A percentile compares a stretch with the other conserved stretches of the same genome.
phyloP scores from a whole-genome alignment of 2,888 invertebrate genomes.

The Gisinianus flammeolus region DNA sequence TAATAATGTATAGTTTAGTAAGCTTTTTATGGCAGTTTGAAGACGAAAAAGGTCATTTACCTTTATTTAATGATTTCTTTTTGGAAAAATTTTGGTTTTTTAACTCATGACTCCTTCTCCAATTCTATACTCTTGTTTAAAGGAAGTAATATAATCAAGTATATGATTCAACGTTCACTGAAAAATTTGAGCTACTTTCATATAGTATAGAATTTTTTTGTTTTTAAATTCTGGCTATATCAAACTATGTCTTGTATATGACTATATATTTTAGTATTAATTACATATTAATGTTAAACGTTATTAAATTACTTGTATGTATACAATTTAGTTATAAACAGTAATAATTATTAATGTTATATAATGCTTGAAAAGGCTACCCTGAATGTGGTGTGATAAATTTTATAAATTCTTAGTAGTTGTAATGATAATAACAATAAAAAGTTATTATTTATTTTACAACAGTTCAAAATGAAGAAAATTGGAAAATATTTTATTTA shows the following conservation, averaged over 20 bases:
- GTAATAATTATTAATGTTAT: not conserved
- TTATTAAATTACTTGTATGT: not conserved
- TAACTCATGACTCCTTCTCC: constrained; percentile 13
- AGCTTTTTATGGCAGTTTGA: constrained; percentile 20
- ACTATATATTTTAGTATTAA: not conserved
- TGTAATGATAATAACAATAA: not conserved
- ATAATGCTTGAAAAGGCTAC: constrained; percentile 30
- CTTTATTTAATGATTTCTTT: not conserved
- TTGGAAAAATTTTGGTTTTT: not conserved
- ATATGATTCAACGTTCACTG: not conserved
- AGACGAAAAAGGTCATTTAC: constrained; percentile 8
- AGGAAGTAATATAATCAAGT: too few relatives aligned
- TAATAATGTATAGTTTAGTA: not conserved
- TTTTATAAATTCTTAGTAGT: not conserved
- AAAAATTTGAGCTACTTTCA: not conserved
- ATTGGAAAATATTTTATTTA: not conserved
- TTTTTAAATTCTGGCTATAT: too few relatives aligned
- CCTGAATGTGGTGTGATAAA: constrained; percentile 34
- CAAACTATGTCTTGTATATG: not conserved
- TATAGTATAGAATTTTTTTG: not conserved
- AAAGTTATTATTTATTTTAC: too few relatives aligned
- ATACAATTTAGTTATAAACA: too few relatives aligned
- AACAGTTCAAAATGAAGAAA: too few relatives aligned
- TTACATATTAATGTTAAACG: not conserved
- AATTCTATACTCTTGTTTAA: not conserved